These are phyloP conservation scores for Drosophila sulfurigaster DNA, from an alignment of 1,140 invertebrate genomes.

Conservation along the genomic window DNA sequence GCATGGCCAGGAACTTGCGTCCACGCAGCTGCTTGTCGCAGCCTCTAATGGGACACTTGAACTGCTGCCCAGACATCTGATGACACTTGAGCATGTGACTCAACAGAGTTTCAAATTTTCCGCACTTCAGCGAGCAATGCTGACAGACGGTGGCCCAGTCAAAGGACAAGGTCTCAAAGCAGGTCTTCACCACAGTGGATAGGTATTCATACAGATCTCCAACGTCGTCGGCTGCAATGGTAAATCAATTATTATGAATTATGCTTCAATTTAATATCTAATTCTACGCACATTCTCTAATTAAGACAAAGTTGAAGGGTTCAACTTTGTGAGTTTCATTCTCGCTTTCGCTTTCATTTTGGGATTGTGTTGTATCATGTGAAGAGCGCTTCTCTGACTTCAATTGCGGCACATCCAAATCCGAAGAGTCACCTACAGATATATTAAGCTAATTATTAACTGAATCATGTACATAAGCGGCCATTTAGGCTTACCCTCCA, in stretches of 20 bases:
- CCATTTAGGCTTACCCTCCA: constrained; percentile 40
- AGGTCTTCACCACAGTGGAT: constrained; percentile 60
- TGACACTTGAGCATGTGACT: constrained; percentile 47
- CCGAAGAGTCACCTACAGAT: constrained; percentile 21
- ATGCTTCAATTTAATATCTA: not conserved
- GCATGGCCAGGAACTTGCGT: constrained; percentile 58
- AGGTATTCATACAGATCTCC: constrained; percentile 64
- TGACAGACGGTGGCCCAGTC: constrained; percentile 57
- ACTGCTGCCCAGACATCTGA: constrained; percentile 29
- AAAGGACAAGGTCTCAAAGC: constrained; percentile 68
- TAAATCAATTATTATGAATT: not conserved
- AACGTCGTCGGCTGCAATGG: constrained; percentile 53
- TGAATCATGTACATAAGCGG: not conserved
- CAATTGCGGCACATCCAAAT: constrained; percentile 12
- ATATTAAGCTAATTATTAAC: not conserved
- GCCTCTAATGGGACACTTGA: constrained; percentile 58
- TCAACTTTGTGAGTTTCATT: constrained; percentile 53
- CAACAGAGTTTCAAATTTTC: constrained; percentile 55
- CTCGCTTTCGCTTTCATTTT: constrained; percentile 57
- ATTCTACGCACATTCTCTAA: constrained; percentile 57
- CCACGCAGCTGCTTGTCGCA: constrained; percentile 48
- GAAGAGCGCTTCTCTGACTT: constrained; percentile 11
- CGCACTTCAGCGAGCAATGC: constrained; percentile 57
- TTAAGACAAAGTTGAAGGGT: constrained; percentile 62
- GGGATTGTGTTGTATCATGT: constrained; percentile 5